phyloP scores from a whole-genome alignment of 2,888 invertebrate species.

The Therioaphis trifolii region DNA sequence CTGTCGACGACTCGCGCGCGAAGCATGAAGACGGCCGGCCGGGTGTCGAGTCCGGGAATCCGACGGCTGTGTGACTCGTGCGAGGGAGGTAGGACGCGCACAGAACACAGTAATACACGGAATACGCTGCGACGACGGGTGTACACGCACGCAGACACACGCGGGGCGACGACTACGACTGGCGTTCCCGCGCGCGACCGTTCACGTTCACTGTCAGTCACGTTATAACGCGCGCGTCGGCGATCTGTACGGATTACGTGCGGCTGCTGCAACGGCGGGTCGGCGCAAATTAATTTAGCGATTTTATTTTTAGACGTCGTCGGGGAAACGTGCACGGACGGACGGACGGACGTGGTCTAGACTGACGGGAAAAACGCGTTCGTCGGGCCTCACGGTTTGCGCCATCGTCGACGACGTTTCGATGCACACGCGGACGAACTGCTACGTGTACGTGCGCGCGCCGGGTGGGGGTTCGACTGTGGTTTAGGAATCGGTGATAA shows the following conservation, averaged over 20 bases:
- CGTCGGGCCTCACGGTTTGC: not conserved
- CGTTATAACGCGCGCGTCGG: not conserved
- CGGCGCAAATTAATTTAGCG: not conserved
- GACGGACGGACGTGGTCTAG: conserved; percentile 40
- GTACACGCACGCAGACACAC: not conserved
- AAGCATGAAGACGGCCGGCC: conserved; percentile 33
- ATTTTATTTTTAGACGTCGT: not conserved
- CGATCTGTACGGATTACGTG: too few relatives aligned
- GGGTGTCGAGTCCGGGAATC: not conserved
- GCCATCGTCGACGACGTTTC: conserved; percentile 12
- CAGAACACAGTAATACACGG: not conserved
- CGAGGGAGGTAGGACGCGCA: not conserved
- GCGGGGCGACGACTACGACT: not conserved
- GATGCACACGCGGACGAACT: conserved; percentile 15
- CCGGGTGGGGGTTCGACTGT: not conserved
- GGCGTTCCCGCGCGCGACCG: not conserved
- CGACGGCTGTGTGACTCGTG: too few relatives aligned
- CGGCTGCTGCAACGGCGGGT: not conserved
- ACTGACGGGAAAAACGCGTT: conserved; percentile 52
- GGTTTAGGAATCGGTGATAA: not conserved
- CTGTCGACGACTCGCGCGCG: not conserved
- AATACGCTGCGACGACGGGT: not conserved
- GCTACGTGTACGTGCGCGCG: not conserved
- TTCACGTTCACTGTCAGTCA: too few relatives aligned
- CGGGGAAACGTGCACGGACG: not conserved